Conservation (phyloP, 1,140 invertebrate species). For the Anthonomus grandis region DNA sequence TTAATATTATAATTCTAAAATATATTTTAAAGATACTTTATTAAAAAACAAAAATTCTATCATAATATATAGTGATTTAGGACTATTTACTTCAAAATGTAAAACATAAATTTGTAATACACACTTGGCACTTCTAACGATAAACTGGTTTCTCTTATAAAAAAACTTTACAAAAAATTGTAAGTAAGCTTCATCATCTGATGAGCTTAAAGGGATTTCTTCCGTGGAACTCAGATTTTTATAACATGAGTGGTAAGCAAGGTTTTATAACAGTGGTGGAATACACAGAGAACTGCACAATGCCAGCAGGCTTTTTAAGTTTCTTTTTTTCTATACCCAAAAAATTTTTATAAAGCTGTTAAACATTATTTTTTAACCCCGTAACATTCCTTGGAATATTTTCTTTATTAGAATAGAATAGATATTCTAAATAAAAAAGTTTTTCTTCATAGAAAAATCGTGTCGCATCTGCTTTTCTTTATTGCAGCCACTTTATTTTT, state of each 20-base stretch:
- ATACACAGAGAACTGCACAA: background rate
- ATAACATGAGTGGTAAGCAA: no score
- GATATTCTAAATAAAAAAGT: background rate
- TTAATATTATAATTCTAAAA: background rate
- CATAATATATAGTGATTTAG: background rate
- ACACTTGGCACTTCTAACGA: no score
- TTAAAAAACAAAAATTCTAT: background rate
- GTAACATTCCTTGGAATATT: background rate
- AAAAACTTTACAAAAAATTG: background rate
- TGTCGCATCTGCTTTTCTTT: background rate
- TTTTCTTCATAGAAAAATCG: background rate
- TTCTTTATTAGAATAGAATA: background rate
- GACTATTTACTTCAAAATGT: background rate
- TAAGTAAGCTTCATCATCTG: background rate
- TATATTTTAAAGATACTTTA: background rate
- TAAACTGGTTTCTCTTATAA: background rate
- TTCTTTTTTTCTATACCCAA: background rate
- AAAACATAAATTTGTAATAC: background rate
- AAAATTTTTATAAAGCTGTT: background rate
- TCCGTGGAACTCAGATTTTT: background rate
- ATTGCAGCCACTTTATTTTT: background rate
- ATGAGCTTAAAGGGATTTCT: background rate
- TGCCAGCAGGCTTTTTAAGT: background rate
- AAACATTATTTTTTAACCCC: background rate
- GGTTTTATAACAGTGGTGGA: background rate